These are phyloP conservation scores for Trididemnum clinides DNA, from an alignment of 23 tunicate genomes.

Conservation along the genomic window DNA sequence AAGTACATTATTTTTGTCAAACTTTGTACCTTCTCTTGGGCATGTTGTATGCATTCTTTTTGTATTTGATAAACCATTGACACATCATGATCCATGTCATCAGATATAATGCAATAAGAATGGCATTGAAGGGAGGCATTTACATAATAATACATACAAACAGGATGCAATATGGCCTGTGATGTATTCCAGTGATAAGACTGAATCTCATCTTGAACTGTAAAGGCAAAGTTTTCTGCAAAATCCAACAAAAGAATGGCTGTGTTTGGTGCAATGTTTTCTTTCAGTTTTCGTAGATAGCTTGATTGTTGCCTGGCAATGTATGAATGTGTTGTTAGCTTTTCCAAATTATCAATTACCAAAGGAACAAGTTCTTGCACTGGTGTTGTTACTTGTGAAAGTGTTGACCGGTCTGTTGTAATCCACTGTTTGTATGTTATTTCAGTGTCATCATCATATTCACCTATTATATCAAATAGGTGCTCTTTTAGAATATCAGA, in stretches of 20 bases:
- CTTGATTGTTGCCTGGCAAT: constrained; percentile 46
- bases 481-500: background rate
- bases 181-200: constrained; percentile 47
- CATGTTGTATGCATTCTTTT: constrained; percentile 22
- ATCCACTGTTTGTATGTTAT: constrained; percentile 46
- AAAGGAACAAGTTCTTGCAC: constrained; percentile 30
- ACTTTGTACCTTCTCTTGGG: constrained; percentile 2
- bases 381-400: background rate
- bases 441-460: constrained; percentile 25
- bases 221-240: constrained; percentile 26
- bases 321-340: constrained; percentile 40
- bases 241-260: constrained; percentile 43
- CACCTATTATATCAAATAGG: constrained; percentile 19
- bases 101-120: constrained; percentile 31
- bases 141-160: constrained; percentile 35
- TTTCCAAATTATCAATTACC: constrained; percentile 5
- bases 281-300: constrained; percentile 23
- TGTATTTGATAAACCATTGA: constrained; percentile 39
- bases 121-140: background rate
- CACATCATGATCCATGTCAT: constrained; percentile 43
- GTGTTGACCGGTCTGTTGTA: constrained; percentile 36
- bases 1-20: constrained; percentile 28
- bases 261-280: constrained; percentile 3
- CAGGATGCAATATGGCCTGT: constrained; percentile 42
- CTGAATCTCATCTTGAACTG: constrained; percentile 39